phyloP scores from a whole-genome alignment of 2,113 vertebrate genomes.

The Sebastes schlegelii region DNA sequence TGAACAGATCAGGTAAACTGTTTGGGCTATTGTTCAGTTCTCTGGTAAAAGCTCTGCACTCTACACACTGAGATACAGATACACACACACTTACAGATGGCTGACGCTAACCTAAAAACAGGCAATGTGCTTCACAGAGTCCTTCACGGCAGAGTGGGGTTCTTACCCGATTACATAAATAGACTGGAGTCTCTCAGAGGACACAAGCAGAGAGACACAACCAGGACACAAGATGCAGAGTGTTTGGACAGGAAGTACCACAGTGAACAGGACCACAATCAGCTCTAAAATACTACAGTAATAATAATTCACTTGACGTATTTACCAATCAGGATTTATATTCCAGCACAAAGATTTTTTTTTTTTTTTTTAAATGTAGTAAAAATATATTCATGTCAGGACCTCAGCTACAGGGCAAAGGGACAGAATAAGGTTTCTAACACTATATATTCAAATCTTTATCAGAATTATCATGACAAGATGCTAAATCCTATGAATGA shows the following conservation, averaged over 20 bases:
- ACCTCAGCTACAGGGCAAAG: background rate
- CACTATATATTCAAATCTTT: background rate
- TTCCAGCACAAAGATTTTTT: background rate
- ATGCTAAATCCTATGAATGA: conserved; percentile 30
- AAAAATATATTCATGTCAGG: background rate
- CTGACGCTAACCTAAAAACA: conserved; percentile 17
- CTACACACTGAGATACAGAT: background rate
- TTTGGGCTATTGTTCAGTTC: background rate
- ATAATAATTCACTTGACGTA: background rate
- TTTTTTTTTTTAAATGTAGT: background rate
- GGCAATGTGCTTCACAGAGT: conserved; percentile 10
- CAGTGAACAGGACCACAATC: background rate
- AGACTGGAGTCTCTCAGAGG: conserved; percentile 55
- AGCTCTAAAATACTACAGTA: background rate
- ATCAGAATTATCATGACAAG: background rate
- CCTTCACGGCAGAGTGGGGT: conserved; percentile 21
- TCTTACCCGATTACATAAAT: conserved; percentile 42
- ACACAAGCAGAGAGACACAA: conserved; percentile 47
- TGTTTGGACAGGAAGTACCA: conserved; percentile 14
- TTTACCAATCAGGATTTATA: background rate
- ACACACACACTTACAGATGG: conserved; percentile 4
- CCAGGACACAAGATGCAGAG: conserved; percentile 30
- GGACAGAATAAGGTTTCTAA: background rate
- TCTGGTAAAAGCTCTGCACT: background rate
- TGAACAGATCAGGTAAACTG: too few relatives aligned